Evolutionary conservation across 1,140 invertebrate species (phyloP).

Genomic region (Scaptomyza graminum): DNA sequence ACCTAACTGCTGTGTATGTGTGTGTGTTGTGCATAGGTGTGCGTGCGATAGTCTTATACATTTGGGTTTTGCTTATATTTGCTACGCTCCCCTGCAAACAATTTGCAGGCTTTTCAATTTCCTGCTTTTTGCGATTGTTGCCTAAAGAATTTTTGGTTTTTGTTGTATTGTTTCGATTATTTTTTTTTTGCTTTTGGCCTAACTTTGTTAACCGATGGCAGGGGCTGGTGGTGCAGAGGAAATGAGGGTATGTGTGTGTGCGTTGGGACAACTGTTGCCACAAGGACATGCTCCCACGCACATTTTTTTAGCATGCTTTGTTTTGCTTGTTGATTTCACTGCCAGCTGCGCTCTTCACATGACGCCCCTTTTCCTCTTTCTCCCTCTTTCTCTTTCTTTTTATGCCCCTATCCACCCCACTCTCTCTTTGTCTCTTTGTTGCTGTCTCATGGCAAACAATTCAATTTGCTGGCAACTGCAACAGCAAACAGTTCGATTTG

Average conservation of each 20-base stretch:
- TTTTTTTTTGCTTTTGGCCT: slow-evolving; percentile 37
- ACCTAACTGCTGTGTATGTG: slow-evolving; percentile 12
- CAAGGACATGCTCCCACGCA: slow-evolving; percentile 44
- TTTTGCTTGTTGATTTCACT: slow-evolving; percentile 29
- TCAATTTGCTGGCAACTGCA: slow-evolving; percentile 62
- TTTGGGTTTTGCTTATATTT: neutral
- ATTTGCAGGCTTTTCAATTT: slow-evolving; percentile 49
- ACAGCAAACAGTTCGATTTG: slow-evolving; percentile 14
- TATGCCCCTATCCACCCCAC: neutral
- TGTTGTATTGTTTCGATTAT: slow-evolving; percentile 7
- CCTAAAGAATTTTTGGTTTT: slow-evolving; percentile 31
- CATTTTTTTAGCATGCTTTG: neutral
- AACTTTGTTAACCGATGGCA: slow-evolving; percentile 18
- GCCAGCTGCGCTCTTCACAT: slow-evolving; percentile 8
- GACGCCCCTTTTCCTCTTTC: neutral
- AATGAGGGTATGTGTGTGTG: neutral
- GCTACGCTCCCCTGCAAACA: neutral
- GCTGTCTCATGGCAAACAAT: slow-evolving; percentile 61
- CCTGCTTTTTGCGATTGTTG: slow-evolving; percentile 29
- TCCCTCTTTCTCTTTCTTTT: too few relatives aligned
- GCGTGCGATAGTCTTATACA: slow-evolving; percentile 24
- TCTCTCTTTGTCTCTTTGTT: slow-evolving; percentile 13
- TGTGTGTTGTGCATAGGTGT: slow-evolving; percentile 13
- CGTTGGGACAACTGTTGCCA: slow-evolving; percentile 52
- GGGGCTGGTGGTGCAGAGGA: neutral